Evolutionary conservation across 2,113 vertebrate genomes (phyloP).

Genomic region (Eulacestoma nigropectus): DNA sequence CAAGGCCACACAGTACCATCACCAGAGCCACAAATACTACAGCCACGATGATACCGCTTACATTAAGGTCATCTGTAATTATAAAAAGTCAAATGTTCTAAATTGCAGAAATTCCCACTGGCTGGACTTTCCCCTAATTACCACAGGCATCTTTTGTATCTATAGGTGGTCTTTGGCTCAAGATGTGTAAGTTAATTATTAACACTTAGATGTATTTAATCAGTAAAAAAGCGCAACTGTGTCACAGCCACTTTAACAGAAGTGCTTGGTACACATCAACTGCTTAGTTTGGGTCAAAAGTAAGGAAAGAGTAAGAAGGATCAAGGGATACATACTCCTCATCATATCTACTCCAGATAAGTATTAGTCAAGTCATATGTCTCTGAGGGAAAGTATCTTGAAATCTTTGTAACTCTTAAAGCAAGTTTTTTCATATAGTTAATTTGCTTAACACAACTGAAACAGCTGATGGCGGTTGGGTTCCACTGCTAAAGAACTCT

Average conservation of each 20-base stretch:
- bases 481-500: not conserved
- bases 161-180: not conserved
- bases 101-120: not conserved
- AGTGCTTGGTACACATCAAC: not conserved
- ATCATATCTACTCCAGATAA: not conserved
- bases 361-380: not conserved
- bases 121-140: not conserved
- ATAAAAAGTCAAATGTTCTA: not conserved
- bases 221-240: not conserved
- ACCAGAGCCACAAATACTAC: conserved; percentile 75
- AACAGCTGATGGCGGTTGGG: not conserved
- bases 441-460: not conserved
- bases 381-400: not conserved
- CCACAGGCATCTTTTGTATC: not conserved
- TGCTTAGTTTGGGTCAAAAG: not conserved
- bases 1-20: conserved; percentile 81
- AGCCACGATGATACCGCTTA: conserved; percentile 77
- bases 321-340: not conserved
- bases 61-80: conserved; percentile 83
- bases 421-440: not conserved
- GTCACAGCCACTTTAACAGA: not conserved
- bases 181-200: not conserved
- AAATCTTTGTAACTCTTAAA: not conserved
- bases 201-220: not conserved
- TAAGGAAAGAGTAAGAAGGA: not conserved